Evolutionary conservation across 2,888 invertebrate genomes (phyloP), one percentile per base, ranked within the genome.

Genomic region (Emesis furor): DNA sequence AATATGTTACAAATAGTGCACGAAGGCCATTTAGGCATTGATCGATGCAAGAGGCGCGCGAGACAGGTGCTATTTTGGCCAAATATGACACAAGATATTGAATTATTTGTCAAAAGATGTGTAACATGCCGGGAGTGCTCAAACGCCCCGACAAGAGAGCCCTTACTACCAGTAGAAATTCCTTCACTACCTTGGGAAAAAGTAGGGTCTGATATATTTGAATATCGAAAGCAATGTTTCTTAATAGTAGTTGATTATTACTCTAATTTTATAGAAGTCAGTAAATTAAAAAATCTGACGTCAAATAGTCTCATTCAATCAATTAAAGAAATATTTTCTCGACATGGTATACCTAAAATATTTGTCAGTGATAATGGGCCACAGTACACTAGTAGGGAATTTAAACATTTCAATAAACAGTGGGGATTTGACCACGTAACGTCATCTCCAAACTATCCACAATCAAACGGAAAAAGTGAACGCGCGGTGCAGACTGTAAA

Each of bases 31-130:
- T 30, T 30, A 3, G 67, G 67, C 14, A 68, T 68, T 35, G 67
- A 68, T 68, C 67, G 24, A 24, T 24, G 51, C n/a, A 51, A 51
- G n/a, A 51, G 51, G 51, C 51, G 51, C 12, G 51, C 51, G 51
- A 7, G 51, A 51, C 10, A 51, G n/a, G 51, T 51, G 51, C 12
- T 51, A 51, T 51, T 51, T 51, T 51, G 51, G 51, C 51, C 51
- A 14, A 10, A 10, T 51, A 51, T 51, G 7, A 51, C 12, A 24
- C 0, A 24, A 24, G 24, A 24, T 24, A 24, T 24, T 24, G 24
- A 24, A 24, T 24, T 24, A 24, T 51, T 51, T 51, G 12, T 51
- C 12, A 51, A 7, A 51, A 51, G 12, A 51, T 51, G 51, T 51
- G 12, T 3, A 10, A 10, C 12, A 3, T 51, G 51, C n/a, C 51